Evolutionary conservation across 2,888 invertebrate genomes (phyloP), one percentile per base, ranked within the genome.

Genomic region (Steinernema hermaphroditum): DNA sequence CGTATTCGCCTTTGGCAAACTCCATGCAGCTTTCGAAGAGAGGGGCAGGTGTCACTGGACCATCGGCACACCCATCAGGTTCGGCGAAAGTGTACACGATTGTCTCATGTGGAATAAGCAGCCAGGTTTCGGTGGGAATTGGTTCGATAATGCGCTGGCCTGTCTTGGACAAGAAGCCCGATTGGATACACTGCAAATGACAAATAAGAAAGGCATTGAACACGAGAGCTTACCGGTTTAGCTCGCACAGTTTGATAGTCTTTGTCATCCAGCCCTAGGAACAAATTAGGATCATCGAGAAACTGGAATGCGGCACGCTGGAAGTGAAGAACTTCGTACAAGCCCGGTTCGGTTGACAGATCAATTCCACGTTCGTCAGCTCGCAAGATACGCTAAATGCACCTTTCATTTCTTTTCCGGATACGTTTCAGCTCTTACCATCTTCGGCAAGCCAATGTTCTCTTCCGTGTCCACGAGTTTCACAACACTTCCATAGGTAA

Each of bases 241-340:
- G 54, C n/a, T 27, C 54, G 54, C 22, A 54, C 54, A 54, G 22
- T 24, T 54, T 54, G 54, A 27, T 54, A 54, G 16, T 54, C 54
- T 2, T 27, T 14, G 22, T 54, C 54, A 27, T 54, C 54, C 14
- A 54, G 27, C 6, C 54, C 54, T 6, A 54, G 27, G 54, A 54
- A 54, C 54, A 24, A 22, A 22, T 54, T 54, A 8, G 54, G 54
- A 14, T 24, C 24, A 22, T 54, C 54, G 22, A 54, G 12, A 27
- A 54, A 54, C 54, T 54, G 54, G 54, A 54, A 54, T 27, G 27
- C 54, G 8, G 54, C 54, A 16, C 54, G 54, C 24, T 54, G 54
- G 54, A 54, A 54, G 54, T 54, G 54, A 12, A 54, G 27, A 6
- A 54, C 54, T 16, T 54, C 54, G 22, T 27, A 2, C 27, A 54